Conservation (phyloP, 2,888 invertebrate species). For the Aphidoletes aphidimyza region DNA sequence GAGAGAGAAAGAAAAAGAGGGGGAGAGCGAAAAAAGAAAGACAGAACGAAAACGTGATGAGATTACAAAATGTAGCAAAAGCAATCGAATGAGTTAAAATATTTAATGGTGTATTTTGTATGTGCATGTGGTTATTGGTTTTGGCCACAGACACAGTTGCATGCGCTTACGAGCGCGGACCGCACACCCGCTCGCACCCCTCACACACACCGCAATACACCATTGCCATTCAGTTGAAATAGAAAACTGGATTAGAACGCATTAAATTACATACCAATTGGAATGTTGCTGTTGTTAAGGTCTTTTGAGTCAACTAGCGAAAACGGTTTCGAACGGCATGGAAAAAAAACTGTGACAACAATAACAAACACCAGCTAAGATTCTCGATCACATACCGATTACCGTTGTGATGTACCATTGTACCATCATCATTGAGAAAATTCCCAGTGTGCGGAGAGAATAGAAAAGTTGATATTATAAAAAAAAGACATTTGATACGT, state of each 20-base stretch:
- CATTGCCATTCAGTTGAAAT: slow-evolving; percentile 30
- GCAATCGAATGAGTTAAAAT: slow-evolving; percentile 54
- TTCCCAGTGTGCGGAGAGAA: background rate
- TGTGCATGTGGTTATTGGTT: slow-evolving; percentile 53
- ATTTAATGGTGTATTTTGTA: slow-evolving; percentile 54
- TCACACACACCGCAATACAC: background rate
- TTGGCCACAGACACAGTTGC: background rate
- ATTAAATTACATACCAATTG: slow-evolving; percentile 54
- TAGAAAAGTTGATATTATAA: background rate
- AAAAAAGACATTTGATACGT: slow-evolving; percentile 14
- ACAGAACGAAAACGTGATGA: slow-evolving; percentile 41
- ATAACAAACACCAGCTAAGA: background rate
- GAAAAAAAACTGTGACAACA: slow-evolving; percentile 16
- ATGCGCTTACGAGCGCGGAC: background rate
- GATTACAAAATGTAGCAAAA: slow-evolving; percentile 32
- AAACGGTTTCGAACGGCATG: background rate
- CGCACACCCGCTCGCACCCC: background rate
- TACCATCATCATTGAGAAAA: background rate
- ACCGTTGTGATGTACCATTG: background rate
- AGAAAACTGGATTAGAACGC: slow-evolving; percentile 52
- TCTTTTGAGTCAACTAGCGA: background rate
- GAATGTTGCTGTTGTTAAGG: slow-evolving; percentile 11
- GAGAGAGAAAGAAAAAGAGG: background rate
- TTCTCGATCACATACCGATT: background rate
- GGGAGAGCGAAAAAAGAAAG: background rate